phyloP scores from a whole-genome alignment of 1,140 invertebrate species.

The Eubasilissa regina region DNA sequence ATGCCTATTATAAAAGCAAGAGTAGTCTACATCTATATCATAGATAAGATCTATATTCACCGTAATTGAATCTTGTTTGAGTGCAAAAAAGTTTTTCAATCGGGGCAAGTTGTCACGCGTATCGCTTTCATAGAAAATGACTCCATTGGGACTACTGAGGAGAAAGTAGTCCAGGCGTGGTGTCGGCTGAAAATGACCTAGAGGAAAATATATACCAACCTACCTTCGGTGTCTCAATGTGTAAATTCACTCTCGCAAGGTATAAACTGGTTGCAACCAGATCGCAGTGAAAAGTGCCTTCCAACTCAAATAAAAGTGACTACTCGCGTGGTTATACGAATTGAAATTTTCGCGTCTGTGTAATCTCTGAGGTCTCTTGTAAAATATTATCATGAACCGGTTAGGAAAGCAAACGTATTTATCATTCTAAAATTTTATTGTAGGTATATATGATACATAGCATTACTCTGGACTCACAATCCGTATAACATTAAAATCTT shows the following conservation, averaged over 20 bases:
- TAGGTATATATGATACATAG: neutral
- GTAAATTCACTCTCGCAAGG: neutral
- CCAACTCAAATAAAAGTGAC: neutral
- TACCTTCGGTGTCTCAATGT: neutral
- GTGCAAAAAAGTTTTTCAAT: neutral
- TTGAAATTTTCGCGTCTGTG: neutral
- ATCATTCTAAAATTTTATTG: neutral
- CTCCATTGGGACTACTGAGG: neutral
- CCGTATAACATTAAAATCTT: too few relatives aligned
- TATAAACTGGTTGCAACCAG: neutral
- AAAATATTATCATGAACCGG: neutral
- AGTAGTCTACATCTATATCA: neutral
- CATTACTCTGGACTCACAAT: neutral
- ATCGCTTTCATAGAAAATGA: constrained; percentile 2
- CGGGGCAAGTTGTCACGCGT: neutral
- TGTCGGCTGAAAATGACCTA: neutral
- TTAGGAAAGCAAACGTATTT: neutral
- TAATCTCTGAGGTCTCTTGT: neutral
- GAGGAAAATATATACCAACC: neutral
- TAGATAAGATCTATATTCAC: too few relatives aligned
- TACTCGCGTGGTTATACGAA: neutral
- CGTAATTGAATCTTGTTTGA: neutral
- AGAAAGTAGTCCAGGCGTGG: neutral
- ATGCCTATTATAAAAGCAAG: neutral
- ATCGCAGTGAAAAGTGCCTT: neutral